phyloP scores from a whole-genome alignment of 2,888 invertebrate species.

The Microplitis deprimator region DNA sequence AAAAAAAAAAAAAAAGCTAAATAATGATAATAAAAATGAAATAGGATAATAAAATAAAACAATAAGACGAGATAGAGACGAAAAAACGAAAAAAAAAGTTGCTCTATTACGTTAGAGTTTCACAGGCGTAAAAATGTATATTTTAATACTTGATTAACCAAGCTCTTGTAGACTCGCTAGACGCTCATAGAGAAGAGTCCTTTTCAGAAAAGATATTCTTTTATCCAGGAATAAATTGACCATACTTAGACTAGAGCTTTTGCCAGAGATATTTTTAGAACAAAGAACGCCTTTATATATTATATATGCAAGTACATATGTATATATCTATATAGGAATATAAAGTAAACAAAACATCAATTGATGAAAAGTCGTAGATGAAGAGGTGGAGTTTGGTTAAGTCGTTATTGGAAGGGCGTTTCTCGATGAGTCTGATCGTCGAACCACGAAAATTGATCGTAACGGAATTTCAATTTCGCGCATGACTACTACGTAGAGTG shows the following conservation, averaged over 20 bases:
- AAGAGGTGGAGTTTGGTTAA: slow-evolving; percentile 11
- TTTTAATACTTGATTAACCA: slow-evolving; percentile 41
- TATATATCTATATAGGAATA: background rate
- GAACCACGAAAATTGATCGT: slow-evolving; percentile 44
- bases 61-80: slow-evolving; percentile 17
- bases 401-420: slow-evolving; percentile 20
- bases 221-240: slow-evolving; percentile 36
- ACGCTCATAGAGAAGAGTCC: slow-evolving; percentile 13
- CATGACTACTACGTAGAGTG: slow-evolving; percentile 32
- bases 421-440: slow-evolving; percentile 12
- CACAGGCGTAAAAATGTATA: slow-evolving; percentile 35
- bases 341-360: slow-evolving; percentile 20
- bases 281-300: background rate
- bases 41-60: slow-evolving; percentile 14
- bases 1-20: background rate
- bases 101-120: slow-evolving; percentile 30
- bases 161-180: background rate
- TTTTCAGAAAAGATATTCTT: slow-evolving; percentile 10
- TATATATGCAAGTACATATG: background rate
- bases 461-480: slow-evolving; percentile 50
- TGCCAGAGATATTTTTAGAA: background rate
- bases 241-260: background rate
- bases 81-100: slow-evolving; percentile 22
- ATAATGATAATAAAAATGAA: background rate
- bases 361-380: slow-evolving; percentile 10